Percentiles rank a stretch among this genome's conserved stretches.
Evolutionary conservation across 2,113 vertebrate genomes (phyloP).

Genomic region (Aegypius monachus): DNA sequence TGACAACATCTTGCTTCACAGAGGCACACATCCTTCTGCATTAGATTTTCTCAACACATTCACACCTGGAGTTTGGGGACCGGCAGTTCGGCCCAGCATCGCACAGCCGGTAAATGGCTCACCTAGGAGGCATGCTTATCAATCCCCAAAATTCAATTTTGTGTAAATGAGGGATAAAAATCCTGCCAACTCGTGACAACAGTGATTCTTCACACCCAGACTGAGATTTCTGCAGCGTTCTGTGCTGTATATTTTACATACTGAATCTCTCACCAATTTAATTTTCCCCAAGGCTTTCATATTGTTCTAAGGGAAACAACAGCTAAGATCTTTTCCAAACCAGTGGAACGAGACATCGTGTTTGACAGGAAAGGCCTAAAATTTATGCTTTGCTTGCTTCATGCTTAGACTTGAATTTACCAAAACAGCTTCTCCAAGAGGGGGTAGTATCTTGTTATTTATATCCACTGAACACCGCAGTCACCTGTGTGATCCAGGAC

Average conservation of each 20-base stretch:
- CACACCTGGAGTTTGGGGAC: not conserved
- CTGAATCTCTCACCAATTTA: not conserved
- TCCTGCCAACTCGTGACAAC: not conserved
- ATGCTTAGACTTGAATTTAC: conserved; percentile 65
- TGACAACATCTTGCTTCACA: conserved; percentile 46
- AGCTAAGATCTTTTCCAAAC: conserved; percentile 57
- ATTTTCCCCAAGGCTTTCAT: conserved; percentile 23
- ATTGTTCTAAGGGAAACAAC: conserved; percentile 27
- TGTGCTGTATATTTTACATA: not conserved
- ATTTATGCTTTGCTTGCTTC: conserved; percentile 66
- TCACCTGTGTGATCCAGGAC: conserved; percentile 12
- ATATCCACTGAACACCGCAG: conserved; percentile 1
- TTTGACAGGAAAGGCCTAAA: conserved; percentile 63
- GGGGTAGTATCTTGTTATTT: conserved; percentile 51
- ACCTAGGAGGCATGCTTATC: not conserved
- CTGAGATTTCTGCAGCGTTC: not conserved
- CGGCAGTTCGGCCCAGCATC: not conserved
- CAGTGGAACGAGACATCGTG: conserved; percentile 26
- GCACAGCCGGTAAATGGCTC: not conserved
- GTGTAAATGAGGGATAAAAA: not conserved
- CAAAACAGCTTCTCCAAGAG: conserved; percentile 17
- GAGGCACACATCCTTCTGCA: not conserved
- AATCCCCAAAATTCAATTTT: not conserved
- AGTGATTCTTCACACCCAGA: not conserved
- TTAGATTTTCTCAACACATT: not conserved